phyloP scores from a whole-genome alignment of 2,888 invertebrate species.

The Tholera decimalis region DNA sequence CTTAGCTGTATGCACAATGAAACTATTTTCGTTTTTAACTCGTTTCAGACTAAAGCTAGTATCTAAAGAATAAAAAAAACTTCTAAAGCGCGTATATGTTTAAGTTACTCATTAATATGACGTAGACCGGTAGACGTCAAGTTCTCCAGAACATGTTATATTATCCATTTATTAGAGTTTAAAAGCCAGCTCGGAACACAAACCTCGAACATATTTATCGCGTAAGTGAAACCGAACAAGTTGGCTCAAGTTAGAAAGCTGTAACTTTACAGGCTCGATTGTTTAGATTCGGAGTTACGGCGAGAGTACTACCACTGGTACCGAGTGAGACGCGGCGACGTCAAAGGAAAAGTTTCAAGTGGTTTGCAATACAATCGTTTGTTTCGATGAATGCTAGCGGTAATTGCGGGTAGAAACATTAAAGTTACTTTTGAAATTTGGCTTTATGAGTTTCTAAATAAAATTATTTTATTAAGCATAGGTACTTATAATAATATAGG shows the following conservation, averaged over 20 bases:
- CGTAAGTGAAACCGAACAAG: constrained; percentile 71
- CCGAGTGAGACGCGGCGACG: constrained; percentile 56
- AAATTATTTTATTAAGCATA: neutral
- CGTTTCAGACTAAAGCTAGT: too few species aligned
- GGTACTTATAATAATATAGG: too few species aligned
- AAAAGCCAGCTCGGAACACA: constrained; percentile 39
- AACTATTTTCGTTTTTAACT: too few species aligned
- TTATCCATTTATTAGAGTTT: constrained; percentile 42
- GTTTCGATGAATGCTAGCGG: constrained; percentile 70
- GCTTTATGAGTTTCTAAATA: constrained; percentile 6
- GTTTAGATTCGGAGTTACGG: constrained; percentile 75
- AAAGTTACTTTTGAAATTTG: constrained; percentile 17
- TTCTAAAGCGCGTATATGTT: constrained; percentile 5
- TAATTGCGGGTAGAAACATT: constrained; percentile 65
- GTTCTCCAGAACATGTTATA: constrained; percentile 27
- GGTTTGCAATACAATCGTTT: constrained; percentile 79
- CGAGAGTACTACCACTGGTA: constrained; percentile 8
- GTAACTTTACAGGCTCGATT: constrained; percentile 77
- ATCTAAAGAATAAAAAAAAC: too few species aligned
- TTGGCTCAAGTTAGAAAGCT: constrained; percentile 69
- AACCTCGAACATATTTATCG: constrained; percentile 51
- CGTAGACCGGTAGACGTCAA: constrained; percentile 3
- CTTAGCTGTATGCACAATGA: too few species aligned
- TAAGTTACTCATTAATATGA: neutral
- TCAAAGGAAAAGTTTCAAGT: constrained; percentile 86